Conservation (phyloP, 2,797 vertebrate species). For the Fistularia commersonii region DNA sequence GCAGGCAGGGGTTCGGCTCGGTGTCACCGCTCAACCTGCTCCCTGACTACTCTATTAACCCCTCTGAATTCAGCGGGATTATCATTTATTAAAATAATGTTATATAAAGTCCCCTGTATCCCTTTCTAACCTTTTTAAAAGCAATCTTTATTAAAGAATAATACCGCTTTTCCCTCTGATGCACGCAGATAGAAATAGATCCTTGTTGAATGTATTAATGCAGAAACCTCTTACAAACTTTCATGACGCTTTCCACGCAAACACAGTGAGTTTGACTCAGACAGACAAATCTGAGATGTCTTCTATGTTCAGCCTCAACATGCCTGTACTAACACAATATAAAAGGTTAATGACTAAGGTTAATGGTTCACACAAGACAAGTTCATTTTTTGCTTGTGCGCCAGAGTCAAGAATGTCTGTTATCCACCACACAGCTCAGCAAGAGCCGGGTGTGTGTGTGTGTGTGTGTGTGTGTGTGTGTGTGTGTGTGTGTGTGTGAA, state of each 20-base stretch:
- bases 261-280: background rate
- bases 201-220: constrained; percentile 4
- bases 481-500: constrained; percentile 3
- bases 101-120: constrained; percentile 7
- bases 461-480: constrained; percentile 8
- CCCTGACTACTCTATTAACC: too few species aligned
- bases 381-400: constrained; percentile 2
- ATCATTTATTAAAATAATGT: too few species aligned
- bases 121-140: constrained; percentile 8
- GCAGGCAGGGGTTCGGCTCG: too few species aligned
- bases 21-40: too few species aligned
- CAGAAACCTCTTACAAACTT: background rate
- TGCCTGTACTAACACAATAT: constrained; percentile 6
- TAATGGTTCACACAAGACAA: constrained; percentile 8
- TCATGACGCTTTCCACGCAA: too few species aligned
- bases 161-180: constrained; percentile 7
- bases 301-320: background rate
- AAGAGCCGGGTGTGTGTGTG: constrained; percentile 22
- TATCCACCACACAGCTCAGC: constrained; percentile 13
- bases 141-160: constrained; percentile 18
- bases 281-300: constrained; percentile 21
- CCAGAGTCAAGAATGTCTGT: constrained; percentile 46
- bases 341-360: background rate
- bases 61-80: too few species aligned
- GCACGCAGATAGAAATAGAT: constrained; percentile 6